phyloP scores from a whole-genome alignment of 2,888 invertebrate species.

The Spisula solida region DNA sequence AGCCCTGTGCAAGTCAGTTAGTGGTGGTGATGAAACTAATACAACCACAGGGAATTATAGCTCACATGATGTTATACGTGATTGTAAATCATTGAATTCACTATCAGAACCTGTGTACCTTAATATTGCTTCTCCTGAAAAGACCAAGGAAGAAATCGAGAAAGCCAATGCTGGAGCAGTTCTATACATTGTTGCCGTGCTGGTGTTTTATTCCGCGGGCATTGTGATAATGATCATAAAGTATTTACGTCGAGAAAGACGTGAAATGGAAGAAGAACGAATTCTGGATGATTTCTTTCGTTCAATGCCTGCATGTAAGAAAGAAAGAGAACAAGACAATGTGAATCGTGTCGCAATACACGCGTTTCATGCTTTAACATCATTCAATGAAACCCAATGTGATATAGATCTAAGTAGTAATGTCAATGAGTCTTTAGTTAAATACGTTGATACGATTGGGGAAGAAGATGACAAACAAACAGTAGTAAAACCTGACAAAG shows the following conservation, averaged over 20 bases:
- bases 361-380: conserved; percentile 83
- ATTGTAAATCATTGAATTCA: conserved; percentile 61
- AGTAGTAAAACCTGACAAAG: neutral
- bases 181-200: conserved; percentile 81
- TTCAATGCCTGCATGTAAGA: conserved; percentile 78
- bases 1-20: conserved; percentile 45
- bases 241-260: conserved; percentile 81
- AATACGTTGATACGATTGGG: conserved; percentile 59
- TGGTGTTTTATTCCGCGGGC: conserved; percentile 82
- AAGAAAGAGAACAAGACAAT: conserved; percentile 78
- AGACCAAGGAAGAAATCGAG: conserved; percentile 4
- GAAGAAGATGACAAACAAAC: conserved; percentile 55
- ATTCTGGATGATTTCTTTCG: conserved; percentile 82
- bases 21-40: conserved; percentile 31
- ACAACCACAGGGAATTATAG: conserved; percentile 23
- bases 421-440: conserved; percentile 9
- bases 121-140: neutral
- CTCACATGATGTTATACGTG: conserved; percentile 45
- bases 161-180: conserved; percentile 81
- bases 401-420: conserved; percentile 46
- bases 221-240: conserved; percentile 83
- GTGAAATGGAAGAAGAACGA: conserved; percentile 82
- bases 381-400: conserved; percentile 63
- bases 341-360: conserved; percentile 83
- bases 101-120: conserved; percentile 42